Evolutionary conservation across 1,140 invertebrate species (phyloP), one percentile per base, ranked within the genome.

Genomic region (Scaptomyza montana): DNA sequence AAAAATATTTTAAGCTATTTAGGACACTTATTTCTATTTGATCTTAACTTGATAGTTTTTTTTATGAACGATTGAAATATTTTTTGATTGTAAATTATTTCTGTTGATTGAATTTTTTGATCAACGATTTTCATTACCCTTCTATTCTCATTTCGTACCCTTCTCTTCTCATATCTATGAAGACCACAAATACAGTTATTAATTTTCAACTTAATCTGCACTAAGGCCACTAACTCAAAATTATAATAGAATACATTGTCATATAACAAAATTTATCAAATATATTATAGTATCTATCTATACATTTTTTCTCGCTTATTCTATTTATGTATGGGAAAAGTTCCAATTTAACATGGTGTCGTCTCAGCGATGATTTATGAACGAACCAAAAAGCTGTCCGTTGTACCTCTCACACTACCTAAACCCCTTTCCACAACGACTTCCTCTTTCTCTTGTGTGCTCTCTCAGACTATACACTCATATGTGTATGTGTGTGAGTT

Each of bases 341-440:
- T 89, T 89, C 84, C 79, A 89, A 89, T 89, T 89, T 89, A 89
- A 89, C 84, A 82, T 76, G 84, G 84, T 82, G 84, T 89, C 84
- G 77, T 89, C 84, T 87, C 84, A 80, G 84, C 74, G 62, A 89
- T 89, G 84, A 89, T 89, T 89, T 89, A 89, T 80, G 73, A 55
- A 46, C 77, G 64, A 51, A 57, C 67, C 80, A 82, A 77, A 87
- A 77, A 82, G 84, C 76, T 78, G 69, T 10, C 28, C 45, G 71
- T 63, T 45, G 25, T 69, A 36, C 36, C 60, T 70, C 66, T 68
- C 66, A n/a, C 77, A 73, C 53, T 43, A 53, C 50, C 30, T 13
- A 25, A 9, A 12, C 30, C 25, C 4, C 10, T 41, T 19, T 25
- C 9, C 2, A 5, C 33, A 7, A 36, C 33, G 33, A 36, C 33